phyloP scores from a whole-genome alignment of 2,113 vertebrate genomes.

The Colossoma macropomum region DNA sequence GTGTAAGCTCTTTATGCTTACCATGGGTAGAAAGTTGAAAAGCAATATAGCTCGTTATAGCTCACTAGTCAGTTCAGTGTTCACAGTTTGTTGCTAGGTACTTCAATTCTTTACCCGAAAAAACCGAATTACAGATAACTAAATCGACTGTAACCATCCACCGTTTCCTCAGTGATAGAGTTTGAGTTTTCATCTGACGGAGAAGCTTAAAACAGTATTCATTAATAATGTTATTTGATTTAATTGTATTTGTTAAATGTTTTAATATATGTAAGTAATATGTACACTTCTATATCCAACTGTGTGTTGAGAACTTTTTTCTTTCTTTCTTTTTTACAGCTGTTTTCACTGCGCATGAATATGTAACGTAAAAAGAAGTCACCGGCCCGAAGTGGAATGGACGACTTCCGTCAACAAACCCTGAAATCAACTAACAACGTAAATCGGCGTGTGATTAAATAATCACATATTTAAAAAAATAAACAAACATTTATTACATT shows the following conservation, averaged over 20 bases:
- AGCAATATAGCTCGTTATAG: neutral
- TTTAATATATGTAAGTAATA: neutral
- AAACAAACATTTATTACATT: too few relatives aligned
- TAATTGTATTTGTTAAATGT: neutral
- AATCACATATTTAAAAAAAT: too few relatives aligned
- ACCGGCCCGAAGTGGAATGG: neutral
- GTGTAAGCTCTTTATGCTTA: neutral
- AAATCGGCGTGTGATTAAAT: too few relatives aligned
- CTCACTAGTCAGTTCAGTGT: too few relatives aligned
- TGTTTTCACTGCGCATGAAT: neutral
- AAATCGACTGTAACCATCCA: neutral
- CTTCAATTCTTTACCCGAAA: too few relatives aligned
- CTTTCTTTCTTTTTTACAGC: neutral
- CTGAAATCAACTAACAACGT: neutral
- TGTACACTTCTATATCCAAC: neutral
- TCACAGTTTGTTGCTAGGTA: too few relatives aligned
- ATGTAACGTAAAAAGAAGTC: neutral
- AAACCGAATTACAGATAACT: neutral
- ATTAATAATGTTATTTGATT: neutral
- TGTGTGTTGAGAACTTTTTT: neutral
- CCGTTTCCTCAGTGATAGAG: neutral
- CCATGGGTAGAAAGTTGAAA: neutral
- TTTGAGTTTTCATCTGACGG: neutral
- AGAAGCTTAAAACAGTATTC: neutral
- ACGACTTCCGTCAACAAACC: neutral